A percentile compares a stretch with the other conserved stretches of the same genome.
These are phyloP conservation scores for Clarias batrachus DNA, from an alignment of 2,113 vertebrate genomes.

Conservation along the genomic window DNA sequence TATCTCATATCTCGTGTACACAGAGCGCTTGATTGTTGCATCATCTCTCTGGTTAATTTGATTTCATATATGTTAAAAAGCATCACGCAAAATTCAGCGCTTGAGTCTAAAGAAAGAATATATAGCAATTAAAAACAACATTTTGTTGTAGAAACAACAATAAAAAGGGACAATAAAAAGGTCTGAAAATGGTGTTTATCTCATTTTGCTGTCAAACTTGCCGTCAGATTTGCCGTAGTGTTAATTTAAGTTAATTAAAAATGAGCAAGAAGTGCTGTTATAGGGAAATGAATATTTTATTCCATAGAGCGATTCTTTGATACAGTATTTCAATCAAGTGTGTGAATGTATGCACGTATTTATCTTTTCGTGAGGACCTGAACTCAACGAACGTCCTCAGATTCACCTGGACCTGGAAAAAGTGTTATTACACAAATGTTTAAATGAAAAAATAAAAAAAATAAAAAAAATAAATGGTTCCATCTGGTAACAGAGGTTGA, in stretches of 20 bases:
- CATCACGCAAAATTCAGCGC: no score
- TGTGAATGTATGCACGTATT: background rate
- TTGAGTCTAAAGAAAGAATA: no score
- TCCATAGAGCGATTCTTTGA: background rate
- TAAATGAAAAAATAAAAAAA: background rate
- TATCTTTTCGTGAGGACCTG: background rate
- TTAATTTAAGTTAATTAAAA: background rate
- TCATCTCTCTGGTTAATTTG: no score
- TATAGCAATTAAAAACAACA: no score
- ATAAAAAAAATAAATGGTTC: background rate
- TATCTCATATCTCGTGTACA: no score
- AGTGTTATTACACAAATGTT: background rate
- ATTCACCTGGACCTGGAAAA: background rate
- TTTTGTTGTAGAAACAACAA: no score
- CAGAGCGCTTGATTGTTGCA: no score
- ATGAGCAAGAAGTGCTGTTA: background rate
- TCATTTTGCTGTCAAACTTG: no score
- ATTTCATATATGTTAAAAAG: no score
- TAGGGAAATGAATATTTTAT: background rate
- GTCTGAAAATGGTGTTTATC: no score
- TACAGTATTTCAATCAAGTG: background rate
- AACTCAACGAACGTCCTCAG: background rate
- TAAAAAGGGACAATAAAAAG: no score
- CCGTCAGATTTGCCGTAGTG: background rate
- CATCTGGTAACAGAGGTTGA: background rate